Evolutionary conservation across 2,888 invertebrate species (phyloP).

Genomic region (Drosophila hawaiiensis): DNA sequence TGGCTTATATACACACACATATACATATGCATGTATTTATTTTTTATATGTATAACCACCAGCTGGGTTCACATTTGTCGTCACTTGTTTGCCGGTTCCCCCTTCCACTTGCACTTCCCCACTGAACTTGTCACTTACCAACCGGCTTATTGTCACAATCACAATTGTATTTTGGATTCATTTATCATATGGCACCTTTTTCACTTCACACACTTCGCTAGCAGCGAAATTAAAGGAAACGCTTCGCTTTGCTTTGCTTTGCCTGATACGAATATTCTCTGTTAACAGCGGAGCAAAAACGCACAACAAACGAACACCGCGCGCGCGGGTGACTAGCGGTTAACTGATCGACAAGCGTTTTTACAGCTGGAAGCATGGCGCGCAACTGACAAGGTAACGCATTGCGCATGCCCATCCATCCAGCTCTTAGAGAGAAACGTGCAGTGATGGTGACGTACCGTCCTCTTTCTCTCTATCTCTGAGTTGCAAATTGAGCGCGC

Average conservation of each 20-base stretch:
- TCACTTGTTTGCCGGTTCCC: slow-evolving; percentile 49
- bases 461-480: slow-evolving; percentile 1
- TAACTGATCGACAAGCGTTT: slow-evolving; percentile 56
- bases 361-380: slow-evolving; percentile 54
- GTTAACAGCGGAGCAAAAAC: slow-evolving; percentile 17
- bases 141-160: slow-evolving; percentile 53
- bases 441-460: slow-evolving; percentile 14
- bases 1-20: background rate
- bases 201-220: slow-evolving; percentile 31
- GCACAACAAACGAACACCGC: slow-evolving; percentile 51
- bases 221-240: slow-evolving; percentile 37
- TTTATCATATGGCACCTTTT: slow-evolving; percentile 55
- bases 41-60: slow-evolving; percentile 19
- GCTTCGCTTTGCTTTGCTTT: slow-evolving; percentile 10
- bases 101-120: background rate
- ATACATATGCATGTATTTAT: slow-evolving; percentile 13
- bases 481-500: background rate
- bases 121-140: slow-evolving; percentile 46
- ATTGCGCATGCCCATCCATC: slow-evolving; percentile 29
- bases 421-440: slow-evolving; percentile 9
- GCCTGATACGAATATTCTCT: slow-evolving; percentile 30
- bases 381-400: slow-evolving; percentile 34
- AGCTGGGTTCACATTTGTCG: slow-evolving; percentile 43
- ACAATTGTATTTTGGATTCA: slow-evolving; percentile 35
- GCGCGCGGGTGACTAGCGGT: slow-evolving; percentile 63